Conservation (phyloP, 2,113 vertebrate species). For the Tor tambroides region DNA sequence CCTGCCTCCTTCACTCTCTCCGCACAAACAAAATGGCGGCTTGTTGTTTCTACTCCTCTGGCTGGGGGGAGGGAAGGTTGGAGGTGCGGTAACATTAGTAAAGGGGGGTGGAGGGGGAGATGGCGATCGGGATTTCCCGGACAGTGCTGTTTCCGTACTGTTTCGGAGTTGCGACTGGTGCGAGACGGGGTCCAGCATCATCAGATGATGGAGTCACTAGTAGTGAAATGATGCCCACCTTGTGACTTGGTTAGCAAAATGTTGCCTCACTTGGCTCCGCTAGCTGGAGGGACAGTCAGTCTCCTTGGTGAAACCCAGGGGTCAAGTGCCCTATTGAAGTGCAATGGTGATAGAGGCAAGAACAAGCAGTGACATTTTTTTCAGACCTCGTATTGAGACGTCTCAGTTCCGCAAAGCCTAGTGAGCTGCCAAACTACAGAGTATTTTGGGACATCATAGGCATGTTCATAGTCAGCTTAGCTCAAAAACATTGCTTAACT, state of each 20-base stretch:
- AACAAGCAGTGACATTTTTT: background rate
- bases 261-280: background rate
- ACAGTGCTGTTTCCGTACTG: conserved; percentile 52
- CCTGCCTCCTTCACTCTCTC: conserved; percentile 79
- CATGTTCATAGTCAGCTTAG: no score
- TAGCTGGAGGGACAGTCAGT: background rate
- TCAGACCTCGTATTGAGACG: background rate
- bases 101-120: conserved; percentile 63
- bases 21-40: conserved; percentile 86
- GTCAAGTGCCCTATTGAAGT: conserved; percentile 15
- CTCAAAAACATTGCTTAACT: no score
- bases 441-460: no score
- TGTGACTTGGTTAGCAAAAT: background rate
- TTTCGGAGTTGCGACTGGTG: conserved; percentile 50
- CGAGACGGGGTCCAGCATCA: conserved; percentile 7
- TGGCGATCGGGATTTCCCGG: conserved; percentile 74
- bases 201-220: conserved; percentile 10
- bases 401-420: background rate
- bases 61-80: conserved; percentile 73
- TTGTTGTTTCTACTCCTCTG: conserved; percentile 85
- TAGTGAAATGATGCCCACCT: background rate
- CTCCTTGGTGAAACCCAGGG: background rate
- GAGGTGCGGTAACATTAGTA: conserved; percentile 77
- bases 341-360: background rate
- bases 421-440: no score